These are phyloP conservation scores for Urosaurus nigricauda DNA, from an alignment of 2,797 vertebrate genomes.

Conservation along the genomic window DNA sequence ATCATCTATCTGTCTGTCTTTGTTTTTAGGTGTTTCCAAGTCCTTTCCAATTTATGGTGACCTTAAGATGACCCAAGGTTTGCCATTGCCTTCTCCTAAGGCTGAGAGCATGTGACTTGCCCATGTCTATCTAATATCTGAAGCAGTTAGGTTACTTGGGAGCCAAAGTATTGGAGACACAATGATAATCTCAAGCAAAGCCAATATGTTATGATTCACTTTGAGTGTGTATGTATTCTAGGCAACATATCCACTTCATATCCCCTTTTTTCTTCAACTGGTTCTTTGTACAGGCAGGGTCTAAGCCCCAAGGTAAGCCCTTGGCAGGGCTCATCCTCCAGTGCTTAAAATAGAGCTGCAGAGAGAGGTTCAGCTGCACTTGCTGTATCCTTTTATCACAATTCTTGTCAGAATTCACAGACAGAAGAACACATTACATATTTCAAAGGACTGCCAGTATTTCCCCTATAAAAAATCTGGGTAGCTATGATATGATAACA, in stretches of 20 bases:
- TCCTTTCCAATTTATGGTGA: too few relatives aligned
- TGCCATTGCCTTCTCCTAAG: too few relatives aligned
- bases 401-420: background rate
- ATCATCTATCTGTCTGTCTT: background rate
- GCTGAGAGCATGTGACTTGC: too few relatives aligned
- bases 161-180: background rate
- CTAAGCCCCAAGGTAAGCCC: background rate
- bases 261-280: too few relatives aligned
- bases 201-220: background rate
- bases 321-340: background rate
- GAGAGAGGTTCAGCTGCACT: too few relatives aligned
- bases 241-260: too few relatives aligned
- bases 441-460: background rate
- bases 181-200: background rate
- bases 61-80: too few relatives aligned
- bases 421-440: background rate
- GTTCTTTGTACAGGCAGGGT: background rate
- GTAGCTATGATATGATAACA: background rate
- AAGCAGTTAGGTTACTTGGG: too few relatives aligned
- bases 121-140: too few relatives aligned
- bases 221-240: background rate
- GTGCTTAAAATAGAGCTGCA: background rate
- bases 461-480: background rate
- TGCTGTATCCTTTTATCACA: background rate
- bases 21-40: too few relatives aligned